Percentiles rank a stretch among this genome's conserved stretches.
These are phyloP conservation scores for Chironomus tentans DNA, from an alignment of 2,888 invertebrate genomes.

Conservation along the genomic window DNA sequence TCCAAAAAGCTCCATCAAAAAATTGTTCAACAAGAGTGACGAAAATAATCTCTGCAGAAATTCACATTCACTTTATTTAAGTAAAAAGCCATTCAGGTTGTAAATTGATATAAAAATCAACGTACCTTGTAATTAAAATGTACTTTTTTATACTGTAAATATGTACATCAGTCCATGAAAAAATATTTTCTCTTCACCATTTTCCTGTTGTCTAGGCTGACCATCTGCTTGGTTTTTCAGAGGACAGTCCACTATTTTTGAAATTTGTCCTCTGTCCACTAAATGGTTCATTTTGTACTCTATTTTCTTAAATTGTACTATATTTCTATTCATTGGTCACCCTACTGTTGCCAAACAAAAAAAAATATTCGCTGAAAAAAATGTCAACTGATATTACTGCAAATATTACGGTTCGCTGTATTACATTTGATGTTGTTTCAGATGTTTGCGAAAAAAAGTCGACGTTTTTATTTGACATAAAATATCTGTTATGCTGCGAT, in stretches of 20 bases:
- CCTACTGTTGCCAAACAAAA: neutral
- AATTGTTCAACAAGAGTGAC: no score
- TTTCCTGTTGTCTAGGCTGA: no score
- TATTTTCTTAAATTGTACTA: no score
- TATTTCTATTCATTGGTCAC: no score
- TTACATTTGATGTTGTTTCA: neutral
- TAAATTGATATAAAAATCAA: neutral
- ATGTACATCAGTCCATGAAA: neutral
- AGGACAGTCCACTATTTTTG: no score
- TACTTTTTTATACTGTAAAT: neutral
- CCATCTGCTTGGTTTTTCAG: no score
- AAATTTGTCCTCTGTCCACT: no score
- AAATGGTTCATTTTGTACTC: no score
- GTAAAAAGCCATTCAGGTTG: no score
- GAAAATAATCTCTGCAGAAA: no score
- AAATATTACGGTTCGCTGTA: neutral
- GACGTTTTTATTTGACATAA: neutral
- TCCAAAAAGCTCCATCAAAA: no score
- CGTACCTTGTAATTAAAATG: neutral
- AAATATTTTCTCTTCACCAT: neutral
- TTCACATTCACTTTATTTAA: no score
- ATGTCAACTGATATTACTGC: neutral
- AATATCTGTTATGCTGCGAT: neutral
- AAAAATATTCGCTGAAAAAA: neutral
- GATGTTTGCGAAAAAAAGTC: neutral